Conservation (phyloP, 2,797 vertebrate species). For the Petrocephalus sullivani region DNA sequence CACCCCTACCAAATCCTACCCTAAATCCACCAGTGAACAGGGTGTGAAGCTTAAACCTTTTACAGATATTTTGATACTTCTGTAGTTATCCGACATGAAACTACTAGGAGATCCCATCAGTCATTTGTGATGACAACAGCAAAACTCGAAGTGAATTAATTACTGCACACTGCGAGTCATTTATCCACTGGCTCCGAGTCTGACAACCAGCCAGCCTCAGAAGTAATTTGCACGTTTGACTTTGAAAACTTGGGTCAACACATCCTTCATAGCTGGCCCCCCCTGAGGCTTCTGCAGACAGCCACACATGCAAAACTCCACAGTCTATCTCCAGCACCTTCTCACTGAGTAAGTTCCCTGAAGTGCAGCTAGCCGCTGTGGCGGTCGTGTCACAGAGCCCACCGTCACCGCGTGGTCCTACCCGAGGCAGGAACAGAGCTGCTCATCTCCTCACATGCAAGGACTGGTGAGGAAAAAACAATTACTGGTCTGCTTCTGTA, state of each 20-base stretch:
- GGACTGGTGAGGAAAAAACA: constrained; percentile 24
- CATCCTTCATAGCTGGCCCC: not conserved
- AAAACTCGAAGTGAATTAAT: not conserved
- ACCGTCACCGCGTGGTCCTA: not conserved
- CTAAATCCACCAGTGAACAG: not conserved
- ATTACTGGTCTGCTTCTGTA: not conserved
- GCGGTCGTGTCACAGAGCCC: constrained; percentile 24
- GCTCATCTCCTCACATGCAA: constrained; percentile 22
- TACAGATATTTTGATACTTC: not conserved
- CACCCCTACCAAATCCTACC: not conserved
- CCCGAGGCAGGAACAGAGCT: constrained; percentile 13
- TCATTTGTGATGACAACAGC: not conserved
- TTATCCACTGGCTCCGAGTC: not conserved
- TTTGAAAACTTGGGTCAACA: not conserved
- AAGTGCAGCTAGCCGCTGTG: not conserved
- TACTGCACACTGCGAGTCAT: not conserved
- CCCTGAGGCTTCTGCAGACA: not conserved
- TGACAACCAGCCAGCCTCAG: not conserved
- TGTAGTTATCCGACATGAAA: not conserved
- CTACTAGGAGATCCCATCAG: not conserved
- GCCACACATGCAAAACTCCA: constrained; percentile 30
- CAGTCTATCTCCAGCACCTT: not conserved
- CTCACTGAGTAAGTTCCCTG: not conserved
- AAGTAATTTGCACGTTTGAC: not conserved
- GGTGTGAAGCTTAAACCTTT: not conserved